Percentiles rank a stretch among this genome's conserved stretches.
phyloP scores from a whole-genome alignment of 2,797 vertebrate genomes.

The Cyclura pinguis region DNA sequence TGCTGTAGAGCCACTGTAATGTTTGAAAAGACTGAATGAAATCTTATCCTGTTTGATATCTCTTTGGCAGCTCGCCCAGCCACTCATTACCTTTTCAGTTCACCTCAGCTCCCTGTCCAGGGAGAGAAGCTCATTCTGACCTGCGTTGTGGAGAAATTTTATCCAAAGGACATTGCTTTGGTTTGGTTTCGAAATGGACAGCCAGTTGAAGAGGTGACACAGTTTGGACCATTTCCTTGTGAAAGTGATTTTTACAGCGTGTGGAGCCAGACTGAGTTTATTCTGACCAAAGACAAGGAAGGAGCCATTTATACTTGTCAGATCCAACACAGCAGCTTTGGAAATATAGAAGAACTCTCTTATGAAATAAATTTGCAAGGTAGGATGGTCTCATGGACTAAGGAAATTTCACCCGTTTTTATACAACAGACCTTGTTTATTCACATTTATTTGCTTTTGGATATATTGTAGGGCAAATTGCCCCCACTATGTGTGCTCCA shows the following conservation, averaged over 20 bases:
- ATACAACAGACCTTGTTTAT: too few relatives aligned
- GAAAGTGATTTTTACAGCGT: conserved; percentile 66
- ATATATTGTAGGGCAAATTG: background rate
- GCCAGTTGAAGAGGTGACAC: conserved; percentile 41
- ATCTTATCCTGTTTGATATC: background rate
- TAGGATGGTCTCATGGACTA: conserved; percentile 20
- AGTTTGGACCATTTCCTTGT: conserved; percentile 73
- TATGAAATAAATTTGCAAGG: conserved; percentile 77
- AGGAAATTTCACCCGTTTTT: too few relatives aligned
- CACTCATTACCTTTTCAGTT: conserved; percentile 74
- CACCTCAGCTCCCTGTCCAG: conserved; percentile 71
- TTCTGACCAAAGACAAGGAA: conserved; percentile 71
- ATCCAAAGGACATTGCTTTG: conserved; percentile 66
- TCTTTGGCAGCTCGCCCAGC: conserved; percentile 68
- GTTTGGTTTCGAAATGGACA: conserved; percentile 75
- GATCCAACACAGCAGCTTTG: conserved; percentile 75
- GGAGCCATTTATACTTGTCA: conserved; percentile 71
- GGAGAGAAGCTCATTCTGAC: conserved; percentile 74
- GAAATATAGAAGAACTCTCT: conserved; percentile 67
- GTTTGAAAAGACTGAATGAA: background rate
- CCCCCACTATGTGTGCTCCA: background rate
- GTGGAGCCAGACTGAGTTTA: conserved; percentile 76
- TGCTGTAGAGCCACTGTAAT: background rate
- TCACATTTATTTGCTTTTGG: background rate
- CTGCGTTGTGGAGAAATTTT: conserved; percentile 78